Evolutionary conservation across 2,797 vertebrate species (phyloP).

Genomic region (Falco peregrinus): DNA sequence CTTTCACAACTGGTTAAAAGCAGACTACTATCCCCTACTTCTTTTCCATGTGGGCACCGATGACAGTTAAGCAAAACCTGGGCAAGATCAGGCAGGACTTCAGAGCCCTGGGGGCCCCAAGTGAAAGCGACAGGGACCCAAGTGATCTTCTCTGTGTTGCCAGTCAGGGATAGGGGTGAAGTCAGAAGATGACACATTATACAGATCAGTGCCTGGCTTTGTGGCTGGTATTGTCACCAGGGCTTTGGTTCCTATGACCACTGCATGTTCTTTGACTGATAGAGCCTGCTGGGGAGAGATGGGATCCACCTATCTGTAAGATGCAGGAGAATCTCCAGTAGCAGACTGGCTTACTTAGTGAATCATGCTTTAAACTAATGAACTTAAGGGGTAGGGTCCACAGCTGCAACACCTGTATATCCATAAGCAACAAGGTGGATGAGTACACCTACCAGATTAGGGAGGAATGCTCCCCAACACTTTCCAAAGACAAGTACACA

Average conservation of each 20-base stretch:
- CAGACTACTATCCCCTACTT: neutral
- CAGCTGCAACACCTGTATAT: neutral
- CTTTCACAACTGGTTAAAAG: neutral
- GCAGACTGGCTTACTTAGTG: neutral
- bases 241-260: neutral
- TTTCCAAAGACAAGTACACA: neutral
- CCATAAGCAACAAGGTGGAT: neutral
- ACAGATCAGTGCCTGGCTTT: neutral
- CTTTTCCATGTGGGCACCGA: neutral
- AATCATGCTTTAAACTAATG: neutral
- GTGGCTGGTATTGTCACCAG: neutral
- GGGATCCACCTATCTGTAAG: neutral
- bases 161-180: neutral
- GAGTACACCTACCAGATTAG: neutral
- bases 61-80: neutral
- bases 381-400: neutral
- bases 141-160: neutral
- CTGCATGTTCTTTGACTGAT: accelerated
- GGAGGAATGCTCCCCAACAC: neutral
- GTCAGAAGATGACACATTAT: neutral
- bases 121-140: neutral
- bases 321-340: neutral
- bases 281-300: neutral
- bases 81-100: neutral
- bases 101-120: neutral